These are phyloP conservation scores for Tinea semifulvella DNA, from an alignment of 2,888 invertebrate species.

Conservation along the genomic window DNA sequence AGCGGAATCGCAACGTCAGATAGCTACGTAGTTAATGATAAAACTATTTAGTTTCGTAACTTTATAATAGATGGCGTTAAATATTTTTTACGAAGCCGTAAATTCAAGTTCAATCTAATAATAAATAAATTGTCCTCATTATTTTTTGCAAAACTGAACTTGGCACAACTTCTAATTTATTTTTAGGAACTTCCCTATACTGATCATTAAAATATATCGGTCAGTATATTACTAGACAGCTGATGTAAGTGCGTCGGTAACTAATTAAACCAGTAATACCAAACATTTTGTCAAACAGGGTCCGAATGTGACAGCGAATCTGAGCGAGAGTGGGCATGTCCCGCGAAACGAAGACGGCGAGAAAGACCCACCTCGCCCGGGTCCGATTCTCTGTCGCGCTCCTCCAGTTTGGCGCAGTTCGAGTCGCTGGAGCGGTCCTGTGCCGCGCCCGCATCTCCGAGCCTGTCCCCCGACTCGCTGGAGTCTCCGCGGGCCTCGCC, in stretches of 20 bases:
- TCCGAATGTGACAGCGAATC: conserved; percentile 72
- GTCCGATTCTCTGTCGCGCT: conserved; percentile 73
- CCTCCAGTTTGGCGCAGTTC: conserved; percentile 85
- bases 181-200: too few relatives aligned
- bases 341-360: conserved; percentile 76
- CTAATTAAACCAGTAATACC: not conserved
- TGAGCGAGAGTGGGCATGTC: conserved; percentile 79
- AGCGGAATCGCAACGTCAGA: conserved; percentile 21
- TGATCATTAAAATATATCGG: not conserved
- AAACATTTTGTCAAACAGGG: conserved; percentile 29
- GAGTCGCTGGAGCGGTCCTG: conserved; percentile 78
- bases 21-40: not conserved
- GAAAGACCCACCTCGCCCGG: conserved; percentile 59
- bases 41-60: not conserved
- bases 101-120: conserved; percentile 1
- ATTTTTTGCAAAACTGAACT: conserved; percentile 2
- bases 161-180: conserved; percentile 2
- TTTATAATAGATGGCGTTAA: conserved; percentile 17
- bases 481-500: conserved; percentile 52
- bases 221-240: not conserved
- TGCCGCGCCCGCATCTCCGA: conserved; percentile 50
- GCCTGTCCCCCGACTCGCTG: conserved; percentile 58
- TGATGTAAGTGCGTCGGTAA: too few relatives aligned
- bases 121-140: conserved; percentile 2
- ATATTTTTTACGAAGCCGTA: not conserved